Base-by-base conservation (phyloP, 2,113 vertebrate genomes). In the Falco punctatus region DNA sequence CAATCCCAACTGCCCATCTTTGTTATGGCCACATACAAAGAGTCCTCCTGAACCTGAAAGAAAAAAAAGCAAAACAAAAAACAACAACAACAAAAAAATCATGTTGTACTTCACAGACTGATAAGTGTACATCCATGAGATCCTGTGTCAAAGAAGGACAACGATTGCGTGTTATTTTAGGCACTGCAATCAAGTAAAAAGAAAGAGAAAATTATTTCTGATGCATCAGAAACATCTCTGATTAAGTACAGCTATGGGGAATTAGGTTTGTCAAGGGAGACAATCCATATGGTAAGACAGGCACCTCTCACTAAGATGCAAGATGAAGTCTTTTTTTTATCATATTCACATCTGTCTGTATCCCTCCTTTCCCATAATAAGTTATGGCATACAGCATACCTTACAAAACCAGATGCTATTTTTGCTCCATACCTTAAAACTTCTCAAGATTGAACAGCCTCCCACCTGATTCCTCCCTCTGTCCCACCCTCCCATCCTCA, bases 21-120 rank as follows among this genome's bases (percentile, higher is more conserved):
- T 97, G 94, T 99, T 99, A 81, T 98, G 98, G 79, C 99, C 99
- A 94, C 99, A 99, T 17, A 99, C 98, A 96, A 98, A 98, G 80
- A 99, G 97, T 7, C 98, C 94, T 77, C 99, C 99, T 7, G 57
- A 81, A 52, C 97, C 99, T 99, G 94, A 58, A 96, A 93, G 77
- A 94, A 59, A 21, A 88, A 46, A 46, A 86, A 51, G 40, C 12
- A 65, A 44, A 71, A 23, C 2, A 95, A 91, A 62, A 42, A 42
- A 42, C 42, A 42, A 42, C 42, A 42, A 42, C 42, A 42, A 75
- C 6, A 54, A 94, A 44, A 24, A 32, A 58, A 61, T 42, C 6
- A 17, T 0, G 1, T 46, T 66, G 9, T 22, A 77, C 10, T 73
- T 70, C 71, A 74, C 23, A 75, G 18, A 74, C 15, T 40, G 5